Evolutionary conservation across 2,113 vertebrate species (phyloP).

Genomic region (Cynocephalus volans): DNA sequence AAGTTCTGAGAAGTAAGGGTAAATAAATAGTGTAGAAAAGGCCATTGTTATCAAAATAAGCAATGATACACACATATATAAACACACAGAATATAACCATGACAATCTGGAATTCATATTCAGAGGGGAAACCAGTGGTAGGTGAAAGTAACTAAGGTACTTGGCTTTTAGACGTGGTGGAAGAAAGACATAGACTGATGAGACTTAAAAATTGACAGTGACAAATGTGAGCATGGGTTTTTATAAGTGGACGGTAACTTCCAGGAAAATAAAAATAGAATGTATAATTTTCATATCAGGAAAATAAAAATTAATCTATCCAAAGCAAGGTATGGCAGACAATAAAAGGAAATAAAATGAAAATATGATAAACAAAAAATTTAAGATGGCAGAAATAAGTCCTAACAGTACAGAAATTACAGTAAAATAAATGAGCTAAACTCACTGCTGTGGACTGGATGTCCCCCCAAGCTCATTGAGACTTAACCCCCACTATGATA

Average conservation of each 20-base stretch:
- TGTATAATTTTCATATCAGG: not conserved
- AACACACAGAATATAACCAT: not conserved
- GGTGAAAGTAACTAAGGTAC: not conserved
- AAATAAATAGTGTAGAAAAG: not conserved
- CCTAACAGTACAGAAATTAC: not conserved
- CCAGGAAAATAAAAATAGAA: not conserved
- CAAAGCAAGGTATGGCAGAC: not conserved
- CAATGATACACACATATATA: not conserved
- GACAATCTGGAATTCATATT: not conserved
- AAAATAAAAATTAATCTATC: not conserved
- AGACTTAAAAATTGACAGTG: not conserved
- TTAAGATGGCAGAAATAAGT: not conserved
- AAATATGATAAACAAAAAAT: conserved; percentile 19
- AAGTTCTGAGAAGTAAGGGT: not conserved
- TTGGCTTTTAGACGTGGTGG: not conserved
- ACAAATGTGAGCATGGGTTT: not conserved
- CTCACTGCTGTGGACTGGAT: not conserved
- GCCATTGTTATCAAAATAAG: not conserved
- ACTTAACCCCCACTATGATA: too few species aligned
- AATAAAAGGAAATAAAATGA: not conserved
- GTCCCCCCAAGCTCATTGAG: too few species aligned
- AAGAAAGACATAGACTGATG: not conserved
- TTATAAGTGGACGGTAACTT: not conserved
- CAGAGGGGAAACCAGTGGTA: not conserved
- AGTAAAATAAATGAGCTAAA: not conserved